Evolutionary conservation across 2,113 vertebrate genomes (phyloP), one percentile per base, ranked within the genome.

Genomic region (Cyphomyrus plagiostoma): DNA sequence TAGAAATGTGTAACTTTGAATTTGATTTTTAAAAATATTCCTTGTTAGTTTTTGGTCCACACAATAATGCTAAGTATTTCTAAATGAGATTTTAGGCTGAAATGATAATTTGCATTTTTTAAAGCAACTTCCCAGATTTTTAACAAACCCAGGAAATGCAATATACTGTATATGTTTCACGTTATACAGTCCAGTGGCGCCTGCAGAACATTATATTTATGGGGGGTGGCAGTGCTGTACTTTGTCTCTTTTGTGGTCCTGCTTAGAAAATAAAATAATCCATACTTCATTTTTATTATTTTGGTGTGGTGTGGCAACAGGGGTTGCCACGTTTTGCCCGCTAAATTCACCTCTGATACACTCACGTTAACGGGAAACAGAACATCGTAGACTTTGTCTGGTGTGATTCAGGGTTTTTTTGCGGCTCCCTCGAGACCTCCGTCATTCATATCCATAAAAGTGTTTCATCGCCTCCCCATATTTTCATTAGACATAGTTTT

Each of bases 111-210:
- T 91, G 89, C 91, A 93, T 94, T 94, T 92, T 56, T 94, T 94
- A 92, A 94, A 94, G 92, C 92, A 92, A 92, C 95, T 95, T 96
- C 95, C 95, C 94, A 93, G 92, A 93, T 95, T 96, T 94, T 94
- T 93, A 90, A 92, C 90, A 90, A 92, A 89, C 30, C 50, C 58
- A 92, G 87, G 90, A 91, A 90, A 46, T 35, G 42, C 70, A 49
- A 85, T n/a, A 48, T 49, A 35, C 35, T 35, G 35, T 35, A 42
- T 35, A 77, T 35, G 5, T 77, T 39, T 39, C 70, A 77, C 39
- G 70, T 6, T 39, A 77, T 42, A 39, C 30, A 80, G 35, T 80
- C 35, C 74, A 70, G 62, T 30, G n/a, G 10, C 1, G n/a, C 10
- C 62, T 70, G 62, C 62, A 66, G 62, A 26, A 66, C n/a, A 66